Conservation (phyloP, 2,113 vertebrate species). For the Gopherus flavomarginatus region DNA sequence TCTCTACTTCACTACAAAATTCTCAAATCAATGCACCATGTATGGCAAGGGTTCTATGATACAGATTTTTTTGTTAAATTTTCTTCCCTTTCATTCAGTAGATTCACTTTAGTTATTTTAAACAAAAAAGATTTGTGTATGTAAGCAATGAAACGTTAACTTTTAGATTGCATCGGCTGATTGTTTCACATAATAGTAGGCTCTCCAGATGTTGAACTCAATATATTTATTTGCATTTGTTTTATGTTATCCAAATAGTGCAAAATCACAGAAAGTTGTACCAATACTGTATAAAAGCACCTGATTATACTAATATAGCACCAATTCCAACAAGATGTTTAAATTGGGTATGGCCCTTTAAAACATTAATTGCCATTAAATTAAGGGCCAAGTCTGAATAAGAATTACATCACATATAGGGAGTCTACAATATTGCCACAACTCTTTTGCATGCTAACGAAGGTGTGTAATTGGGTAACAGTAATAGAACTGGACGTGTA, state of each 20-base stretch:
- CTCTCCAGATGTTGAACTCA: background rate
- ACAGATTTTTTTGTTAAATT: background rate
- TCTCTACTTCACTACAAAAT: background rate
- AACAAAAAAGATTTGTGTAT: background rate
- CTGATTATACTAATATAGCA: conserved; percentile 56
- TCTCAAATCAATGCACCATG: background rate
- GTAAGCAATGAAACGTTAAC: background rate
- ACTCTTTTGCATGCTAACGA: background rate
- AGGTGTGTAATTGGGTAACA: background rate
- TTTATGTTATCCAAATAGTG: background rate
- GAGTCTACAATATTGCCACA: background rate
- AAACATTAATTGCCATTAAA: background rate
- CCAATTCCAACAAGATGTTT: conserved; percentile 32
- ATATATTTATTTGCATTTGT: background rate
- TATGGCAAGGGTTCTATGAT: background rate
- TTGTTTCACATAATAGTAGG: background rate
- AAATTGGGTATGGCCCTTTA: background rate
- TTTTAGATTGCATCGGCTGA: background rate
- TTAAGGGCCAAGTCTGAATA: background rate
- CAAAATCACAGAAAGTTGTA: background rate
- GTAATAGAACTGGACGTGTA: background rate
- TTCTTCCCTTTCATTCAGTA: background rate
- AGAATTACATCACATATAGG: background rate
- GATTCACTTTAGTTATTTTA: background rate
- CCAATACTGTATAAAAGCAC: conserved; percentile 45